Evolutionary conservation across 1,140 invertebrate species (phyloP).

Genomic region (Tachypleus tridentatus): DNA sequence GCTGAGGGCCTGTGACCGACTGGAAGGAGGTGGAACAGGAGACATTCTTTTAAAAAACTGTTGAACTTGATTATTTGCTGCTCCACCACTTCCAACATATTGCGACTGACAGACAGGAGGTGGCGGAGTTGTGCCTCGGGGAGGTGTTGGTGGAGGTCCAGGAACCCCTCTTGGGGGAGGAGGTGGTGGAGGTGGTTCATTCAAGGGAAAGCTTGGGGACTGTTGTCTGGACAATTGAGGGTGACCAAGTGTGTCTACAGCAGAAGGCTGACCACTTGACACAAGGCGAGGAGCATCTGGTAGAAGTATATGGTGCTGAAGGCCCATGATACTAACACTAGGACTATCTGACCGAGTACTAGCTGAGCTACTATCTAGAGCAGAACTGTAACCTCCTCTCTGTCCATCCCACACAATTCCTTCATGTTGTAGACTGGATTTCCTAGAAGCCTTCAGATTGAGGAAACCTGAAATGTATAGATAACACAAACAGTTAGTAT

Average conservation of each 20-base stretch:
- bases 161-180: constrained; percentile 26
- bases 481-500: no score
- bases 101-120: constrained; percentile 38
- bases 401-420: no score
- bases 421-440: no score
- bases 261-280: background rate
- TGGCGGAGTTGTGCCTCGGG: constrained; percentile 29
- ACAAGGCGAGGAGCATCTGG: constrained; percentile 12
- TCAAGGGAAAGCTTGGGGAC: constrained; percentile 44
- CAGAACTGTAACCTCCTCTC: no score
- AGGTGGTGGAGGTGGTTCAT: constrained; percentile 34
- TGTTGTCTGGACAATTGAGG: constrained; percentile 39
- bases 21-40: constrained; percentile 44
- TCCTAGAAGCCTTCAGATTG: no score
- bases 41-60: constrained; percentile 75
- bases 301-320: constrained; percentile 13
- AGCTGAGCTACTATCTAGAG: constrained; percentile 60
- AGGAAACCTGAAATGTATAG: no score
- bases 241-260: constrained; percentile 10
- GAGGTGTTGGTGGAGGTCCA: constrained; percentile 23
- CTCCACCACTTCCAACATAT: constrained; percentile 6
- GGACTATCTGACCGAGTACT: constrained; percentile 81
- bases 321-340: constrained; percentile 30
- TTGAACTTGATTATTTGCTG: constrained; percentile 45
- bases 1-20: constrained; percentile 13